Percentiles rank a stretch among this genome's conserved stretches.
phyloP scores from a whole-genome alignment of 1,140 invertebrate species.

The Philopotamus ludificatus region DNA sequence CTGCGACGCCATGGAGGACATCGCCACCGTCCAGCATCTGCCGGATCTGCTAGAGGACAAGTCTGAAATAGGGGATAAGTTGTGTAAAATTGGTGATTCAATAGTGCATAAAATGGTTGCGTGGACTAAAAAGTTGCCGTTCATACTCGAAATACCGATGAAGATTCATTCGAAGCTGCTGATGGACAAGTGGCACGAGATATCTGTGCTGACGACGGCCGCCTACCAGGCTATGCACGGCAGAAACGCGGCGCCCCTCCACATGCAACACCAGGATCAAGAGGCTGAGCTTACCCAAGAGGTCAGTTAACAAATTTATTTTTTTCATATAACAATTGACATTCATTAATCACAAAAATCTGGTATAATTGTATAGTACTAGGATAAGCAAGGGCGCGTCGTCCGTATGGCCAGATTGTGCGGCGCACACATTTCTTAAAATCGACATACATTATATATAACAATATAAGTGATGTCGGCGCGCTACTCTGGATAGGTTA shows the following conservation, averaged over 20 bases:
- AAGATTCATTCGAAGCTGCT: slow-evolving; percentile 92
- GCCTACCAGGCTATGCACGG: slow-evolving; percentile 91
- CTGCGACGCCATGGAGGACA: slow-evolving; percentile 94
- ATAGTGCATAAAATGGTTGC: slow-evolving; percentile 96
- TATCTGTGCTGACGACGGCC: slow-evolving; percentile 89
- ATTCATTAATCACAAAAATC: too few species aligned
- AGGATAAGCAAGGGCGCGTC: neutral
- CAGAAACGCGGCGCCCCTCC: slow-evolving; percentile 49
- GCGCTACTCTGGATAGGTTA: too few species aligned
- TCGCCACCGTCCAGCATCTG: slow-evolving; percentile 85
- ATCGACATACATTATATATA: neutral
- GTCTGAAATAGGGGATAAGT: slow-evolving; percentile 85
- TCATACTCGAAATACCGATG: slow-evolving; percentile 92
- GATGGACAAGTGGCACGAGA: slow-evolving; percentile 97
- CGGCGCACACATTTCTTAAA: too few species aligned
- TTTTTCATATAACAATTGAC: too few species aligned
- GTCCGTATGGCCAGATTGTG: too few species aligned
- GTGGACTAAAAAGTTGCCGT: slow-evolving; percentile 96
- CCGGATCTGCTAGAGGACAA: slow-evolving; percentile 88
- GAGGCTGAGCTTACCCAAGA: slow-evolving; percentile 76
- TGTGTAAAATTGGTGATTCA: slow-evolving; percentile 93
- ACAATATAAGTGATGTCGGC: neutral
- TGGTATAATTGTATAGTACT: too few species aligned
- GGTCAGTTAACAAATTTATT: too few species aligned
- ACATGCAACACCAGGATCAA: slow-evolving; percentile 54